These are phyloP conservation scores for Gymnocephalus cernua DNA, from an alignment of 2,113 vertebrate species.

Conservation along the genomic window DNA sequence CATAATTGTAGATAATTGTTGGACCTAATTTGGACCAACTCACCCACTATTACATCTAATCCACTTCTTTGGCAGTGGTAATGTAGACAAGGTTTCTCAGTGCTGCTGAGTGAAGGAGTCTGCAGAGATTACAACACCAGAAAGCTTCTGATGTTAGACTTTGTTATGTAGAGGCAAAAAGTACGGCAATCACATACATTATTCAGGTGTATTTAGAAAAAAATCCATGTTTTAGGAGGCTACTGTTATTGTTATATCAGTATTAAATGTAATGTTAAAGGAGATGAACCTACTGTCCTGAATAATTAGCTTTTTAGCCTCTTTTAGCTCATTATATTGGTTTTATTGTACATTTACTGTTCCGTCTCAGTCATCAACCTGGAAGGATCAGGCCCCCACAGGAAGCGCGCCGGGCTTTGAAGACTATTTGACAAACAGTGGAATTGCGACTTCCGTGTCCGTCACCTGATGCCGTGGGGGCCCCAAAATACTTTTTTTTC, in stretches of 20 bases:
- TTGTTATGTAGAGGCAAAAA: neutral
- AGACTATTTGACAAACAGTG: too few species aligned
- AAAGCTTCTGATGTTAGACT: neutral
- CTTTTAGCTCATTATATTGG: neutral
- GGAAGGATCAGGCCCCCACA: too few species aligned
- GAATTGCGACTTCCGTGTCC: too few species aligned
- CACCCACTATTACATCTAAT: slow-evolving; percentile 68
- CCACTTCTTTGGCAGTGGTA: slow-evolving; percentile 79
- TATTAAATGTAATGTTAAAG: neutral
- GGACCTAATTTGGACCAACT: slow-evolving; percentile 85
- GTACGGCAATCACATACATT: neutral
- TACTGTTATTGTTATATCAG: too few species aligned
- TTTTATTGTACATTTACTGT: neutral
- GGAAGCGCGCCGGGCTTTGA: too few species aligned
- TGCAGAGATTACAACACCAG: neutral
- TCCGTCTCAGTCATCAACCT: neutral
- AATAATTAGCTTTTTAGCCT: neutral
- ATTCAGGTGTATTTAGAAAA: neutral
- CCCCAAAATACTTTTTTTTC: too few species aligned
- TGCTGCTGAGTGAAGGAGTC: slow-evolving; percentile 33
- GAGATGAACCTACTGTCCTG: neutral
- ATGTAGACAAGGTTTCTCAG: slow-evolving; percentile 74
- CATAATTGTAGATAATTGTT: slow-evolving; percentile 90
- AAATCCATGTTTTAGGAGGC: neutral
- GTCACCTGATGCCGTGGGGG: too few species aligned